Evolutionary conservation across 2,888 invertebrate genomes (phyloP).

Genomic region (Balanococcus diminutus): DNA sequence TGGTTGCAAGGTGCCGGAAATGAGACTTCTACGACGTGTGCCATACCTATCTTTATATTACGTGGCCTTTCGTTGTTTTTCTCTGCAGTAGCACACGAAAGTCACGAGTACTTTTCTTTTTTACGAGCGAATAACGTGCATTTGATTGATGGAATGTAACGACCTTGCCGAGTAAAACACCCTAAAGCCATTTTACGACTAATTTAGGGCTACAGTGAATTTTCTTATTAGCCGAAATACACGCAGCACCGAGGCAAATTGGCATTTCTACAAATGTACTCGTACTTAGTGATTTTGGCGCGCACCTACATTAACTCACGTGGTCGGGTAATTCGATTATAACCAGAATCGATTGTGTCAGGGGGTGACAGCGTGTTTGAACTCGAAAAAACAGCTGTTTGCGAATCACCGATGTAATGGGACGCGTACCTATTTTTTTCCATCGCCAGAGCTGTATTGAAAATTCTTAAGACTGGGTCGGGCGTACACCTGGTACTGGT

Average conservation of each 20-base stretch:
- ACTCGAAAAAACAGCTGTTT: conserved; percentile 40
- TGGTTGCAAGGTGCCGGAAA: not conserved
- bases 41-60: too few species aligned
- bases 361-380: conserved; percentile 34
- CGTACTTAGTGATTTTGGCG: not conserved
- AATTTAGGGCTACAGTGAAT: not conserved
- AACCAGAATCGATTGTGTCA: conserved; percentile 39
- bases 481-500: not conserved
- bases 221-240: not conserved
- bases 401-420: not conserved
- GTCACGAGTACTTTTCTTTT: not conserved
- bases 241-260: not conserved
- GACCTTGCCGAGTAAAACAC: not conserved
- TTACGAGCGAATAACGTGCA: conserved; percentile 4
- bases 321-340: conserved; percentile 33
- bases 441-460: not conserved
- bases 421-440: not conserved
- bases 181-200: not conserved
- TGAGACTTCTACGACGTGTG: not conserved
- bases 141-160: conserved; percentile 2
- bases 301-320: not conserved
- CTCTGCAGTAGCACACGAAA: not conserved
- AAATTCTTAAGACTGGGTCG: not conserved
- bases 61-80: too few species aligned
- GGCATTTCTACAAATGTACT: not conserved